Evolutionary conservation across 1,140 invertebrate species (phyloP).

Genomic region (Idris sp.): DNA sequence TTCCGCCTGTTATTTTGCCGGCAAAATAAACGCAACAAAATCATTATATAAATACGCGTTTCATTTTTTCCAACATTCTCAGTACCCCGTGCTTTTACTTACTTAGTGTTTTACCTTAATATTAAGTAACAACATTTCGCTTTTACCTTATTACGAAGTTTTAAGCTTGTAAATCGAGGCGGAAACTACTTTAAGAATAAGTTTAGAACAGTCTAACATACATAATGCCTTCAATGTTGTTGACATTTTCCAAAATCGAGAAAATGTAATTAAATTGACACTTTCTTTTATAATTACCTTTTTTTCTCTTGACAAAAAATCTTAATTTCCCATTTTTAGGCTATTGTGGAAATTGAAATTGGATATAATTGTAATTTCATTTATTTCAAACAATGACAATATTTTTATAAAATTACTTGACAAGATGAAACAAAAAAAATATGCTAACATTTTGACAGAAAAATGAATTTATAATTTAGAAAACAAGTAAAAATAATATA

Average conservation of each 20-base stretch:
- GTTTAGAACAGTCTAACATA: constrained; percentile 7
- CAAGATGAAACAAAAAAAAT: too few relatives aligned
- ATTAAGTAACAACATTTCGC: constrained; percentile 47
- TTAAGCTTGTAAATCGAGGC: constrained; percentile 33
- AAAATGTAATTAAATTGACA: constrained; percentile 2
- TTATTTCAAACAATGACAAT: too few relatives aligned
- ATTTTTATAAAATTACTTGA: too few relatives aligned
- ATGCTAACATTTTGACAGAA: too few relatives aligned
- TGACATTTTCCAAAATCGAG: not conserved
- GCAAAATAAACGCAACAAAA: constrained; percentile 27
- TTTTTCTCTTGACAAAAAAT: too few relatives aligned
- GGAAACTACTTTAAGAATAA: constrained; percentile 15
- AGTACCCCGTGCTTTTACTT: constrained; percentile 8
- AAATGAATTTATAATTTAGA: too few relatives aligned
- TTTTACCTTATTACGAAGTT: constrained; percentile 53
- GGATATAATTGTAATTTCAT: too few relatives aligned
- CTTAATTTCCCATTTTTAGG: too few relatives aligned
- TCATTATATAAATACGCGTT: constrained; percentile 40
- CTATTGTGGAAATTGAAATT: too few relatives aligned
- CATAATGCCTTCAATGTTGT: constrained; percentile 8
- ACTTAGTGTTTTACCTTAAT: constrained; percentile 22
- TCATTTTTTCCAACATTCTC: constrained; percentile 20
- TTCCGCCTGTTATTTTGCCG: constrained; percentile 7
- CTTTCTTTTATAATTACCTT: not conserved
- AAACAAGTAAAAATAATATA: too few relatives aligned